These are phyloP conservation scores for Ctenosaura bakeri DNA, from an alignment of 2,797 vertebrate genomes.

Conservation along the genomic window DNA sequence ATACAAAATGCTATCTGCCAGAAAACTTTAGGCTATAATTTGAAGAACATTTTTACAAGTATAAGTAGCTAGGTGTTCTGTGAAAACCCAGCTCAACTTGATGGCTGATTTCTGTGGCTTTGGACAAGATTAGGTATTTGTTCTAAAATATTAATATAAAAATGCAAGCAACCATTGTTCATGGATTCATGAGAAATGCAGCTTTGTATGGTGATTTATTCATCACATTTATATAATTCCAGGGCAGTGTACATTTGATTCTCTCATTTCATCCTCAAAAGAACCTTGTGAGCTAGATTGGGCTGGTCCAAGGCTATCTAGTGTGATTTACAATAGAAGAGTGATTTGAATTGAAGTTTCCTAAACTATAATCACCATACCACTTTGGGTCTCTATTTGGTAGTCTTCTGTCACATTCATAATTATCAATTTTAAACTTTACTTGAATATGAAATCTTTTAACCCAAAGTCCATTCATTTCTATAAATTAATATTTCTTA, in stretches of 20 bases:
- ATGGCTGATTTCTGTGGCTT: not conserved
- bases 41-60: not conserved
- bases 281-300: not conserved
- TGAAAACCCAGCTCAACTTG: not conserved
- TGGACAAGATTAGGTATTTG: not conserved
- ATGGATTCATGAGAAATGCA: not conserved
- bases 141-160: not conserved
- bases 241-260: not conserved
- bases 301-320: not conserved
- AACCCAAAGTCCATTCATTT: not conserved
- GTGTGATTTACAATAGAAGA: not conserved
- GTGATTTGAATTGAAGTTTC: not conserved
- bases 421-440: not conserved
- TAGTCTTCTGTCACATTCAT: not conserved
- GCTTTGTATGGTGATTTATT: not conserved
- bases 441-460: not conserved
- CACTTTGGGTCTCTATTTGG: not conserved
- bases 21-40: not conserved
- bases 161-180: not conserved
- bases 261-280: not conserved
- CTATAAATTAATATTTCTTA: conserved; percentile 4
- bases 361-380: too few species aligned
- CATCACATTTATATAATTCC: not conserved
- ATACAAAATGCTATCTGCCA: conserved; percentile 1
- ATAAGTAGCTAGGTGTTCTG: not conserved